phyloP scores from a whole-genome alignment of 2,797 vertebrate species.

The Chelon auratus region DNA sequence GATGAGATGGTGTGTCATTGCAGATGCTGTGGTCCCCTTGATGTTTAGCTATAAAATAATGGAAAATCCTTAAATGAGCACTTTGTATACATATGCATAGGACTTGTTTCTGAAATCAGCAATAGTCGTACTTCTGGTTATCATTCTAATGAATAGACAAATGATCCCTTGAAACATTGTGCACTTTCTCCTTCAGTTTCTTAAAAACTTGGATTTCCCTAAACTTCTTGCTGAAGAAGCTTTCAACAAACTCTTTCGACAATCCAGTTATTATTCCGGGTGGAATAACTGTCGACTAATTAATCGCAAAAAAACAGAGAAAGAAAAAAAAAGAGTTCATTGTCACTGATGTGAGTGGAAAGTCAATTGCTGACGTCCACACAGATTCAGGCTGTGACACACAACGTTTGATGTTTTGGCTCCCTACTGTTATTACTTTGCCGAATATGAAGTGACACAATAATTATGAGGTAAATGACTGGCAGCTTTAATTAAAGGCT shows the following conservation, averaged over 20 bases:
- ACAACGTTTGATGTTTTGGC: slow-evolving; percentile 64
- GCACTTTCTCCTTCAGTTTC: not conserved
- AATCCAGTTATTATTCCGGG: slow-evolving; percentile 84
- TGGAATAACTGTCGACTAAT: slow-evolving; percentile 86
- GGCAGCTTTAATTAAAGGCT: slow-evolving; percentile 70
- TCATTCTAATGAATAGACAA: not conserved
- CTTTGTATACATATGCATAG: too few relatives aligned
- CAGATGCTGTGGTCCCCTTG: too few relatives aligned
- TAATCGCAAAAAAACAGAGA: slow-evolving; percentile 72
- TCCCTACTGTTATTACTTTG: slow-evolving; percentile 64
- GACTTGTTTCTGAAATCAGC: not conserved
- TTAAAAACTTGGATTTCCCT: not conserved
- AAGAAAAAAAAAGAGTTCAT: slow-evolving; percentile 74
- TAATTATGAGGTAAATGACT: slow-evolving; percentile 68
- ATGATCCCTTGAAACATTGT: not conserved
- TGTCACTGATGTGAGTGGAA: slow-evolving; percentile 84
- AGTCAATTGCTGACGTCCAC: slow-evolving; percentile 51
- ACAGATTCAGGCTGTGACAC: slow-evolving; percentile 49
- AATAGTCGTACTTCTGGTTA: not conserved
- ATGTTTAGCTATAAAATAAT: too few relatives aligned
- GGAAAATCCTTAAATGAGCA: too few relatives aligned
- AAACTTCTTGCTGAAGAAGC: slow-evolving; percentile 76
- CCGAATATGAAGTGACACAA: slow-evolving; percentile 58
- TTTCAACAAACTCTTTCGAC: slow-evolving; percentile 86
- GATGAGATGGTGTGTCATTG: too few relatives aligned